Evolutionary conservation across 2,113 vertebrate genomes (phyloP), one percentile per base, ranked within the genome.

Genomic region (Callaeas wilsoni): DNA sequence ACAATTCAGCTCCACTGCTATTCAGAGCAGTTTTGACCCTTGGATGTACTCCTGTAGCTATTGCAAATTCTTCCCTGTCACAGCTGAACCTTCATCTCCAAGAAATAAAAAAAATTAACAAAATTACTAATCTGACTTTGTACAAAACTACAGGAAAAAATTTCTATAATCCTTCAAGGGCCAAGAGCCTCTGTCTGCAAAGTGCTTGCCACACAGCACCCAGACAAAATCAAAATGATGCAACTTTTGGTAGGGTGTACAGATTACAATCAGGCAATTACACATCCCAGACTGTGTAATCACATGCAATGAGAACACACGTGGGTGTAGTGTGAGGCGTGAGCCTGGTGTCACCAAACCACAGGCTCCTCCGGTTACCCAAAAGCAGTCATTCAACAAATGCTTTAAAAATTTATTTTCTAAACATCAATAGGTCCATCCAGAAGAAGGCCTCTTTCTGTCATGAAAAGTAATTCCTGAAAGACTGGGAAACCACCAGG

Each of bases 301-400:
- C 25, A 4, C 67, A 92, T 71, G 92, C 80, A 92, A 87, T 41
- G 41, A 76, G 94, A 96, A 92, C 86, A 87, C 37, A 3, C 0
- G 83, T 92, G 86, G 90, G 96, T 71, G 93, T 42, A 80, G 59
- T 13, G 39, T 0, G 7, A 96, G 56, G 88, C 12, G 3, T 71
- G 44, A 94, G 68, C 69, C 78, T 90, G 65, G 49, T 93, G 82
- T 90, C 85, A 96, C 83, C 49, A 87, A n/a, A 49, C 89, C 90
- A 71, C 94, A 96, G 79, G 37, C 59, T 93, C 64, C 82, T 84
- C 84, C 0, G 0, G 5, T 55, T 90, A 77, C 60, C 67, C 73
- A 30, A 55, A 84, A 84, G 60, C 44, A 63, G 14, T 44, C 53
- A 27, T 74, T 65, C 80, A 87, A 50, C 27, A 70, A 77, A 89